phyloP scores from a whole-genome alignment of 1,140 invertebrate genomes.

The Ectropis grisescens region DNA sequence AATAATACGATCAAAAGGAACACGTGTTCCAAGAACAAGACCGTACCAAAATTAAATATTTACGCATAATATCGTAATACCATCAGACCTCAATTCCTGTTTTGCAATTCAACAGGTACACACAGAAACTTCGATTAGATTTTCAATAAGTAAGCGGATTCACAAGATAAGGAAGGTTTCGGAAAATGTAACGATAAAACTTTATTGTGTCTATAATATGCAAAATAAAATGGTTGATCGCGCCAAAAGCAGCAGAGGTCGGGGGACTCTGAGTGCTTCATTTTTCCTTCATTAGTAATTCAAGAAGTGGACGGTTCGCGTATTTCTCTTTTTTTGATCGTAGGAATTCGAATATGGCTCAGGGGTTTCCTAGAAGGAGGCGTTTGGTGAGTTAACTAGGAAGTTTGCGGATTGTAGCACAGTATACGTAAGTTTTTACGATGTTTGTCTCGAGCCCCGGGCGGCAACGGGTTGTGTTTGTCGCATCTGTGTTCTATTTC shows the following conservation, averaged over 20 bases:
- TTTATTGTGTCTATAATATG: conserved; percentile 17
- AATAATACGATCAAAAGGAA: no score
- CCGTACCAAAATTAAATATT: no score
- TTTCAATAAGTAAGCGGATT: conserved; percentile 13
- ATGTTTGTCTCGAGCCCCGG: conserved; percentile 41
- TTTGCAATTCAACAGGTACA: neutral
- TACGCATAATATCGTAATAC: no score
- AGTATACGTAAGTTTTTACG: conserved; percentile 46
- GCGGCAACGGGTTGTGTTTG: conserved; percentile 38
- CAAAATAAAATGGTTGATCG: conserved; percentile 19
- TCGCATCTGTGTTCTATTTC: conserved; percentile 42
- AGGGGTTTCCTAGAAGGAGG: conserved; percentile 31
- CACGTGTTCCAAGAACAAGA: no score
- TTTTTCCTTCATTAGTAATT: conserved; percentile 41
- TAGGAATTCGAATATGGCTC: conserved; percentile 24
- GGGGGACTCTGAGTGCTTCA: conserved; percentile 16
- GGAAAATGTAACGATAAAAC: conserved; percentile 13
- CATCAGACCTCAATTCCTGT: no score
- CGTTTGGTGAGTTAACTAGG: conserved; percentile 36
- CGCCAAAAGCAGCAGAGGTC: conserved; percentile 12
- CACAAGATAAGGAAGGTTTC: conserved; percentile 9
- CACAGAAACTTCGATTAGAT: conserved; percentile 3
- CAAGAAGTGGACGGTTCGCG: conserved; percentile 13
- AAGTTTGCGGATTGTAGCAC: conserved; percentile 40
- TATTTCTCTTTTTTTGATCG: conserved; percentile 14